Conservation (phyloP, 2,888 invertebrate genomes). For the Gibbula magus region DNA sequence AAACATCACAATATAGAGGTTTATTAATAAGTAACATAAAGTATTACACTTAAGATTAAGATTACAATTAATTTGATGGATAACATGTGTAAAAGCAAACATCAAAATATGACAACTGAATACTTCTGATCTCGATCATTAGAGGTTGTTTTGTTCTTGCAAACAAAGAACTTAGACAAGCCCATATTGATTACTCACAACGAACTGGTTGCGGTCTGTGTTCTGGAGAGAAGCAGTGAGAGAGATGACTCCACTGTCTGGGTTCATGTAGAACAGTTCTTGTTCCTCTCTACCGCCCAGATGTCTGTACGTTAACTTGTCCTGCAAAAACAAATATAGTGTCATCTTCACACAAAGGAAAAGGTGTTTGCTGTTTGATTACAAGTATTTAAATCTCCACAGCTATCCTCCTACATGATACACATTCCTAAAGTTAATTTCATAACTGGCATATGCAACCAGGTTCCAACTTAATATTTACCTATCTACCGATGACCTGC, state of each 20-base stretch:
- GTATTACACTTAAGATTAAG: no score
- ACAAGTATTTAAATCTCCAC: no score
- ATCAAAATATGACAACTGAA: no score
- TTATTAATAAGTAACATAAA: no score
- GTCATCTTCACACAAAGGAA: background rate
- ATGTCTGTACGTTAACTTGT: slow-evolving; percentile 35
- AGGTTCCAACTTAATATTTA: no score
- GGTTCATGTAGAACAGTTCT: slow-evolving; percentile 53
- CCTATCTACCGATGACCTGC: background rate
- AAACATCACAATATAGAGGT: background rate
- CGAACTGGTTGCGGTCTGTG: slow-evolving; percentile 38
- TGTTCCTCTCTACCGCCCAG: slow-evolving; percentile 35
- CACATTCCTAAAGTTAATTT: no score
- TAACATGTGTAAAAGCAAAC: no score
- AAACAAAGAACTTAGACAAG: no score
- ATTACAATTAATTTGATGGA: no score
- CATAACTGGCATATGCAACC: no score
- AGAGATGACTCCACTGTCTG: slow-evolving; percentile 48
- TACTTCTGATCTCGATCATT: no score
- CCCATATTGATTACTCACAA: slow-evolving; percentile 37
- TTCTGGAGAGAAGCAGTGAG: slow-evolving; percentile 42
- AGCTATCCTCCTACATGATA: background rate
- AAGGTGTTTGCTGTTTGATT: background rate
- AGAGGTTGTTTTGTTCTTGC: no score
- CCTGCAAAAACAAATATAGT: slow-evolving; percentile 24